Conservation (phyloP, 2,113 vertebrate genomes). For the Eretmochelys imbricata region DNA sequence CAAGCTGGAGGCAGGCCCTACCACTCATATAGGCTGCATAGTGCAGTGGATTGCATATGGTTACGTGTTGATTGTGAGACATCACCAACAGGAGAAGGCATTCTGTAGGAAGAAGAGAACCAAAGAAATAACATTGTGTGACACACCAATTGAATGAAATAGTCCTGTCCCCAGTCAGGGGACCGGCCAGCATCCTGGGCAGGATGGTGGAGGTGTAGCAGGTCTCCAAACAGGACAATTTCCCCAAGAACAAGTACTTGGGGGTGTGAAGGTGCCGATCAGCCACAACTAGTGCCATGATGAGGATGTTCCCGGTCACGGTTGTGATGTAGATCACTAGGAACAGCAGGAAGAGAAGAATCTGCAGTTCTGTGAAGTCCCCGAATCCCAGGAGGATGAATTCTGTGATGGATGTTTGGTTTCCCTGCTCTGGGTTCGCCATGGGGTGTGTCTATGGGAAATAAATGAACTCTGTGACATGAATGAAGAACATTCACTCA, state of each 20-base stretch:
- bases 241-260: neutral
- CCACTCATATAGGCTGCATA: neutral
- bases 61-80: neutral
- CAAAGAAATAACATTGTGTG: neutral
- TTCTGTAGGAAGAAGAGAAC: fast-evolving
- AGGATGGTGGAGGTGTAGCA: neutral
- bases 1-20: too few species aligned
- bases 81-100: neutral
- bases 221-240: neutral
- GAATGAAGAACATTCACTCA: neutral
- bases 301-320: neutral
- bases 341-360: neutral
- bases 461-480: neutral
- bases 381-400: neutral
- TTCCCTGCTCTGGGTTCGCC: neutral
- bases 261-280: neutral
- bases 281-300: neutral
- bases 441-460: neutral
- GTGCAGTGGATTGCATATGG: neutral
- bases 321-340: too few species aligned
- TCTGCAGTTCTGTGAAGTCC: neutral
- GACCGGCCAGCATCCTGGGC: neutral
- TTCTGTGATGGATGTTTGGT: neutral
- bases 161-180: neutral
- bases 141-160: neutral